phyloP scores from a whole-genome alignment of 2,888 invertebrate genomes.

The Xanthorhoe spadicearia region DNA sequence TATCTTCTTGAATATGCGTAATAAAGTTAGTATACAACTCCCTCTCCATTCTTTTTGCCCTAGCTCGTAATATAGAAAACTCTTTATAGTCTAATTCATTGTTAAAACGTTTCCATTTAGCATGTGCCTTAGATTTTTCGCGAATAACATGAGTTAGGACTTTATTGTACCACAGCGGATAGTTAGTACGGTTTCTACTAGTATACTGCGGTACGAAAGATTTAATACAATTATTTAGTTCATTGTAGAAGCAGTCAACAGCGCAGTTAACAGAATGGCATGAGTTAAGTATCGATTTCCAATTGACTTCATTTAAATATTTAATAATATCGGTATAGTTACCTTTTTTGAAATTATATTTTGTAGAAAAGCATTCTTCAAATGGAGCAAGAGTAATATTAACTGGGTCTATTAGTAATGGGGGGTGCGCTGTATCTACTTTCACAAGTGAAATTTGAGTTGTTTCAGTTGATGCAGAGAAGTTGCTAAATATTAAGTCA shows the following conservation, averaged over 20 bases:
- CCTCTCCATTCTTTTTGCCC: no score
- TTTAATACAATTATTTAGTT: conserved; percentile 3
- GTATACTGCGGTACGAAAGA: conserved; percentile 1
- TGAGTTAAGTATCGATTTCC: background rate
- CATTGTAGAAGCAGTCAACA: conserved; percentile 6
- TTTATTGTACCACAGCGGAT: conserved; percentile 6
- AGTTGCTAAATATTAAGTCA: conserved; percentile 10
- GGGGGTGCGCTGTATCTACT: conserved; percentile 4
- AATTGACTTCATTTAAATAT: conserved; percentile 1
- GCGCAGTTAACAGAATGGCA: conserved; percentile 3
- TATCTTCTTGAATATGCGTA: no score
- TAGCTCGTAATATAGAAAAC: no score
- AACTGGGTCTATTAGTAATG: background rate
- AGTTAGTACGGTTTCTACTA: background rate
- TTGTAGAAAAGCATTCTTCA: background rate
- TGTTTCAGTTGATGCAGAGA: background rate
- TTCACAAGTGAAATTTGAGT: background rate
- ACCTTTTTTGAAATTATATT: conserved; percentile 1
- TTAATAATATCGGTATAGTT: background rate
- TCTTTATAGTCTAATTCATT: no score
- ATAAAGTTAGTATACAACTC: no score
- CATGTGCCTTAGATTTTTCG: no score
- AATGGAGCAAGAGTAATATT: background rate
- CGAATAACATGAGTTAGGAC: background rate
- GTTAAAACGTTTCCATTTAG: no score